These are phyloP conservation scores for Pleuronectes platessa DNA, from an alignment of 2,113 vertebrate species.

Conservation along the genomic window DNA sequence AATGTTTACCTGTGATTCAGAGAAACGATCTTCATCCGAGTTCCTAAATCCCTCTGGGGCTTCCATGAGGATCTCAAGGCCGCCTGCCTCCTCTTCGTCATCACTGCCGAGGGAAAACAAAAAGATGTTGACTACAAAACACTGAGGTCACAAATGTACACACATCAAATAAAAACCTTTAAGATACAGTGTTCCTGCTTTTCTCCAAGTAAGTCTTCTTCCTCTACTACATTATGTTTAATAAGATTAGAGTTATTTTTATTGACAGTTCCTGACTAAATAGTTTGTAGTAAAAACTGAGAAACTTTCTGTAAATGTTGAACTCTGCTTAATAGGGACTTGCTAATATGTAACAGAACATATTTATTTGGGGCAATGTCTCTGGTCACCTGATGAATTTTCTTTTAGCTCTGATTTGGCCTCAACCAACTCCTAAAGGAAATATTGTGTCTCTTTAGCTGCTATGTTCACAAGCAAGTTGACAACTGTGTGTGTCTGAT, in stretches of 20 bases:
- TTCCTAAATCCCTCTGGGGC: slow-evolving; percentile 80
- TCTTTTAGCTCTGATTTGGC: neutral
- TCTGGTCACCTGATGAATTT: neutral
- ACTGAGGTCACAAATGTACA: neutral
- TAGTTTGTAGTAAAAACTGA: no score
- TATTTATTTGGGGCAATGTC: no score
- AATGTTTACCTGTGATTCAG: slow-evolving; percentile 71
- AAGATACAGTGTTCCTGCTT: no score
- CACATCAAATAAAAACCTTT: neutral
- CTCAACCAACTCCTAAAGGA: neutral
- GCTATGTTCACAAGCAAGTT: no score
- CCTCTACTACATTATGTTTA: no score
- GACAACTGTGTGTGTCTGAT: no score
- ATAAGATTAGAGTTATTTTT: no score
- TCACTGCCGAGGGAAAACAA: slow-evolving; percentile 50
- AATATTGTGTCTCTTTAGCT: neutral
- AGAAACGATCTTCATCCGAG: slow-evolving; percentile 75
- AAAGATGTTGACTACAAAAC: neutral
- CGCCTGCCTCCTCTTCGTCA: slow-evolving; percentile 57
- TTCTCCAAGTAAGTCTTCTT: no score
- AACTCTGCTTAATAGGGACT: no score
- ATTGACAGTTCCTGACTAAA: no score
- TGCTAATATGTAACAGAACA: no score
- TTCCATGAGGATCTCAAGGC: slow-evolving; percentile 76
- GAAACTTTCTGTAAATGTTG: no score